Percentiles rank a stretch among this genome's conserved stretches.
phyloP scores from a whole-genome alignment of 2,797 vertebrate species.

The Natrix natrix region DNA sequence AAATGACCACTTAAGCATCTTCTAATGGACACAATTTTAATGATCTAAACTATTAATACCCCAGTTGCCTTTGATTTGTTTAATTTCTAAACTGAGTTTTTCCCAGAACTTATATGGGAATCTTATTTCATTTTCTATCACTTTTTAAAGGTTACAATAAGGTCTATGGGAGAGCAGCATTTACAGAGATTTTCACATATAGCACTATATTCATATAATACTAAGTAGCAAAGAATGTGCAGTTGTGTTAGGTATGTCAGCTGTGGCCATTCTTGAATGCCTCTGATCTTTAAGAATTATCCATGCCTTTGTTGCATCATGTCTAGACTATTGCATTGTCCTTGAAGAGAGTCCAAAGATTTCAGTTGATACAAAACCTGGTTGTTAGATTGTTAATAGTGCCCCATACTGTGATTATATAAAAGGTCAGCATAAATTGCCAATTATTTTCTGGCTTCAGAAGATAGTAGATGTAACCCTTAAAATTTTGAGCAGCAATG shows the following conservation, averaged over 20 bases:
- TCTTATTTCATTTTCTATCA: background rate
- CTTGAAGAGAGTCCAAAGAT: background rate
- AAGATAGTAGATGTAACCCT: background rate
- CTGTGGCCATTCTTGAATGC: background rate
- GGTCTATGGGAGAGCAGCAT: background rate
- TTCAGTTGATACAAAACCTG: background rate
- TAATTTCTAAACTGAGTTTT: background rate
- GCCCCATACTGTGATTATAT: background rate
- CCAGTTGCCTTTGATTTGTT: background rate
- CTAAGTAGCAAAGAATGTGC: background rate
- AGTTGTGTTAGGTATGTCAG: background rate
- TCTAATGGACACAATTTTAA: background rate
- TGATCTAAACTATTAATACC: background rate
- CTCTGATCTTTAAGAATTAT: background rate
- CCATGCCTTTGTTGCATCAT: background rate
- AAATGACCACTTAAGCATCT: background rate
- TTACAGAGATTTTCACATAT: background rate
- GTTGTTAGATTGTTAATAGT: background rate
- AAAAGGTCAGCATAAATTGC: background rate
- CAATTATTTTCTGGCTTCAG: background rate
- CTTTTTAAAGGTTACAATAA: background rate
- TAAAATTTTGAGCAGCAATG: background rate
- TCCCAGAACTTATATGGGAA: background rate
- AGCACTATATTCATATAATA: background rate
- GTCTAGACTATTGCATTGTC: background rate